Base-by-base conservation (phyloP, 1,140 invertebrate species). In the Aporrectodea caliginosa region DNA sequence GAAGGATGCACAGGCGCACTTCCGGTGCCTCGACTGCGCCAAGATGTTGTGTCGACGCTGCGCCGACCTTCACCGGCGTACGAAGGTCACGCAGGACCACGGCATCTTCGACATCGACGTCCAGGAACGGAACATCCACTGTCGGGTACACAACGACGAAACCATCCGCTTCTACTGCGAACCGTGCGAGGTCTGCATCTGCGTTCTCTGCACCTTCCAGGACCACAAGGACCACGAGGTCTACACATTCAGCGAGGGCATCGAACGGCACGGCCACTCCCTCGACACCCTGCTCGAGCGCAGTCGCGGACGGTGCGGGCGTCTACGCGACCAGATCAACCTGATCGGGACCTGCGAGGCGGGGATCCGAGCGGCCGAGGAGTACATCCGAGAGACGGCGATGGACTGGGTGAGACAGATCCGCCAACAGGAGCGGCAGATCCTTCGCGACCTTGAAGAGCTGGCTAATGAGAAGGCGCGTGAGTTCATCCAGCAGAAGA, bases 201-300 rank as follows among this genome's bases (percentile, higher is more conserved):
- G 88, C 82, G 85, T 89, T 31, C 83, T 88, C 73, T 89, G 88
- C 77, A 89, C 88, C 2, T 89, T 89, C 83, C 88, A 88, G 79
- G 88, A 88, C 76, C 88, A 89, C 83, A 87, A 86, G 73, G 88
- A 89, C 79, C 88, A 89, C 81, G 88, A 88, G 32, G 84, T 89
- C 32, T 85, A 84, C 78, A 87, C 87, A 6, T 88, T 89, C 77
- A 58, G 6, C 43, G 86, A 87, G 58, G 87, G 86, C 29, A 85
- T 86, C 74, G 72, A 81, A 29, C 86, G 87, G 74, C 84, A 88
- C 78, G 84, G 83, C 76, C 80, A 69, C 32, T 77, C 81, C 1
- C 77, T 89, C 43, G 84, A 87, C 68, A 71, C 69, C 14, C 80
- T 87, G 74, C 58, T 88, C n/a, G 78, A 79, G n/a, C 68, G 82